These are phyloP conservation scores for Acrobasis suavella DNA, from an alignment of 2,888 invertebrate species.

Conservation along the genomic window DNA sequence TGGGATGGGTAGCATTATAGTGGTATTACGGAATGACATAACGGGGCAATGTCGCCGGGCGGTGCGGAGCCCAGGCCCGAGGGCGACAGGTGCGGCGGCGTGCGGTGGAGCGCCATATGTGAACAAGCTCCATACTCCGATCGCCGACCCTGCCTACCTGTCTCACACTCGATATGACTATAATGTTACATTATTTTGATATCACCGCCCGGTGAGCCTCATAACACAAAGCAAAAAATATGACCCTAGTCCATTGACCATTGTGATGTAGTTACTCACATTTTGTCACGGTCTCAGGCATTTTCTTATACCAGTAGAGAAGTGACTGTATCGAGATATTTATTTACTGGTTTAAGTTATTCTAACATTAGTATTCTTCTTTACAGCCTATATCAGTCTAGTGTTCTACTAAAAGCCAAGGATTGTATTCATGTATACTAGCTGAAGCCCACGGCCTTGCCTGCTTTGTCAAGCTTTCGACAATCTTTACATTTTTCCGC, in stretches of 20 bases:
- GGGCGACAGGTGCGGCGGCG: background rate
- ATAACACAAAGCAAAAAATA: background rate
- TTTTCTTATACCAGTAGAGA: background rate
- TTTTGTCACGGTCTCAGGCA: background rate
- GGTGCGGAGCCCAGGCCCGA: slow-evolving; percentile 32
- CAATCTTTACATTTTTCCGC: too few species aligned
- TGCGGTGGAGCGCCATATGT: slow-evolving; percentile 34
- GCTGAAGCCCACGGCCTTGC: too few species aligned
- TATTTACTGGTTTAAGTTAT: too few species aligned
- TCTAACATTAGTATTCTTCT: too few species aligned
- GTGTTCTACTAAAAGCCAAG: too few species aligned
- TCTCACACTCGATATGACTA: slow-evolving; percentile 19
- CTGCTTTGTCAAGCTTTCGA: too few species aligned
- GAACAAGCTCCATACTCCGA: slow-evolving; percentile 34
- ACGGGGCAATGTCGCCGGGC: slow-evolving; percentile 57
- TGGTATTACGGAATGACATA: slow-evolving; percentile 70
- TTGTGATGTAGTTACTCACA: background rate
- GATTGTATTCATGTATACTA: too few species aligned
- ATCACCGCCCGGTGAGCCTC: slow-evolving; percentile 1
- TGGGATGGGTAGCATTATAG: slow-evolving; percentile 60
- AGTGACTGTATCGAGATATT: background rate
- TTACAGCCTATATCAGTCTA: too few species aligned
- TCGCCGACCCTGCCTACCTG: slow-evolving; percentile 38
- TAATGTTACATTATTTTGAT: slow-evolving; percentile 13
- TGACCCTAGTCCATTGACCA: background rate